Evolutionary conservation across 2,888 invertebrate genomes (phyloP), one percentile per base, ranked within the genome.

Genomic region (Cenopis cana): DNA sequence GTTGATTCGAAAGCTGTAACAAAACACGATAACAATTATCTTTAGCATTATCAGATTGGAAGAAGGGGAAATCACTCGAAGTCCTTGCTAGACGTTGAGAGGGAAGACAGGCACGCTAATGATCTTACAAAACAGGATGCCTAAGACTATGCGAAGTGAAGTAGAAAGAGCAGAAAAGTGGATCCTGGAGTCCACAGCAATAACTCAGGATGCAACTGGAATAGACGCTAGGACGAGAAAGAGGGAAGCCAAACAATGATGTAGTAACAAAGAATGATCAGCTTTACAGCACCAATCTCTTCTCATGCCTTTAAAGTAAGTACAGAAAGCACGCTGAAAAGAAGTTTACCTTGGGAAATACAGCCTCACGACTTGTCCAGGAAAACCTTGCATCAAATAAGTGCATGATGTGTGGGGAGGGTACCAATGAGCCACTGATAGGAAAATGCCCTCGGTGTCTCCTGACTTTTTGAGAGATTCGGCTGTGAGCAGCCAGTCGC

Each of bases 351-450:
- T 97, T 68, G 98, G 98, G 85, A 98, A 98, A 87, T 98, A 98
- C 6, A 98, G 94, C 71, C 98, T 94, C 12, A 98, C 98, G 67
- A 98, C 96, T 89, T 98, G 98, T 12, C 98, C 97, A 4, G 96
- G 95, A 57, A 96, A 95, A 0, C 98, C 98, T 85, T 97, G 96
- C 93, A 98, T 97, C 76, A 98, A 94, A 85, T 98, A 98, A 54
- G 97, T 98, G 89, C 98, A 98, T 14, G 97, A 97, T 0, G 98
- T 98, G 83, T 98, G 97, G 0, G 98, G 98, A 0, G 98, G 98
- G 85, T 98, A 98, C 98, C 98, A 98, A 84, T 98, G 98, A 0
- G 98, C 97, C 14, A 98, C 98, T 0, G 98, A 98, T 20, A 98
- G 94, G 88, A 98, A 98, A 77, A 98, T 97, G 8, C 98, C 98